Base-by-base conservation (phyloP, 2,797 vertebrate genomes). In the Enteromius unitaeniatus region DNA sequence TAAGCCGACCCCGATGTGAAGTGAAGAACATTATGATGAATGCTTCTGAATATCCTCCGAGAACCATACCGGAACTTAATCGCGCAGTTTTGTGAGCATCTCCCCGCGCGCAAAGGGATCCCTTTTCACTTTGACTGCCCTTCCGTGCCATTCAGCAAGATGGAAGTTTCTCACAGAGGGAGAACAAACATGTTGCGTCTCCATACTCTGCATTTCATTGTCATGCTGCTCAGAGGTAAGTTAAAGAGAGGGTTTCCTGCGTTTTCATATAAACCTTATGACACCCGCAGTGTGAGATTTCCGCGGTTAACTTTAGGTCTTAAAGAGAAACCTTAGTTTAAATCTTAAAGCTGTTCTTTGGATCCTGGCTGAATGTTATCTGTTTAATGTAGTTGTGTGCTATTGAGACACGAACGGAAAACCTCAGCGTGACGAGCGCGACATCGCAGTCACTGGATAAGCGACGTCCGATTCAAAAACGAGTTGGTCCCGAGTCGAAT, bases 141-240 rank as follows among this genome's bases (percentile, higher is more conserved):
- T 68, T 67, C 65, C 14, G 81, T 67, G 82, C 4, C 21, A 55
- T 1, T 6, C 78, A 62, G 70, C 67, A 67, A 81, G 78, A 90
- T 75, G 76, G 86, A 86, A 76, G 85, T 87, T 92, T 86, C 83
- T 80, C 78, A 75, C 23, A 83, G 68, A 77, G 68, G 86, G 81
- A 85, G 81, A 87, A 88, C 86, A 93, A 95, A 95, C 94, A 95
- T 95, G 94, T 94, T 95, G 94, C 93, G 90, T 81, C 88, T 94
- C 79, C 84, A 90, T 81, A 83, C 89, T 80, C 90, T 93, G 75
- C 92, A 92, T 85, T 90, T 86, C 75, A 74, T 87, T 87, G 68
- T 93, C 87, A 81, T 93, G 86, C 92, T 95, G 90, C 90, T 92
- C 68, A 90, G 88, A 94, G 94, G 95, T 95, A 92, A 95, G 94